Conservation (phyloP, 2,113 vertebrate genomes). For the Chionomys nivalis region DNA sequence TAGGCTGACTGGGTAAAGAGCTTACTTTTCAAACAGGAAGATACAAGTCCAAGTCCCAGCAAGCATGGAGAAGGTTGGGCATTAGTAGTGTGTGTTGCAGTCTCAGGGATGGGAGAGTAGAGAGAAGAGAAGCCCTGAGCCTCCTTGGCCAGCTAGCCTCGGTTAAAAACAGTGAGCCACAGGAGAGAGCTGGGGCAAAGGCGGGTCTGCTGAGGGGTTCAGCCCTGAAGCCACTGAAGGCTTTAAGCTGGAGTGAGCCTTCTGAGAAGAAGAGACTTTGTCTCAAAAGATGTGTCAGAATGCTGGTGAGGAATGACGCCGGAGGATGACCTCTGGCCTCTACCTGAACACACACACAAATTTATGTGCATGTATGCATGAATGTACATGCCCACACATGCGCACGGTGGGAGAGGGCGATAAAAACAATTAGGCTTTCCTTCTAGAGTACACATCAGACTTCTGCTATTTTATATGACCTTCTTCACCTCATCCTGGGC, state of each 20-base stretch:
- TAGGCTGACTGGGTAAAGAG: neutral
- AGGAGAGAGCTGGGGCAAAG: no score
- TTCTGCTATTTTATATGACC: neutral
- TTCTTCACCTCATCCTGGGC: rapidly evolving
- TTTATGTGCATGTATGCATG: no score
- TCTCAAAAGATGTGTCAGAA: neutral
- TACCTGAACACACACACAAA: neutral
- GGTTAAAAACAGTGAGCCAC: neutral
- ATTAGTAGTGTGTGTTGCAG: no score
- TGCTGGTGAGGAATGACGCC: neutral
- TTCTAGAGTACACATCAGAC: rapidly evolving
- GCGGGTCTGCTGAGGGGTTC: no score
- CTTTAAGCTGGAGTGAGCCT: no score
- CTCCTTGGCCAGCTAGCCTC: neutral
- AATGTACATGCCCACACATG: no score
- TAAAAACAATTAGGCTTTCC: neutral
- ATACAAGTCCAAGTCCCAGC: neutral
- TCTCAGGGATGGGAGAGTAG: neutral
- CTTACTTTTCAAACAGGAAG: neutral
- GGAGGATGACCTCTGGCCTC: neutral
- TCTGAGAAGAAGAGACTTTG: neutral
- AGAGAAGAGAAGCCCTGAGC: neutral
- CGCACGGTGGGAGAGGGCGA: neutral
- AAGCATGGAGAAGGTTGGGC: no score
- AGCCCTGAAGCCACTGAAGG: no score